Conservation (phyloP, 2,888 invertebrate species). For the Isotomurus palustris region DNA sequence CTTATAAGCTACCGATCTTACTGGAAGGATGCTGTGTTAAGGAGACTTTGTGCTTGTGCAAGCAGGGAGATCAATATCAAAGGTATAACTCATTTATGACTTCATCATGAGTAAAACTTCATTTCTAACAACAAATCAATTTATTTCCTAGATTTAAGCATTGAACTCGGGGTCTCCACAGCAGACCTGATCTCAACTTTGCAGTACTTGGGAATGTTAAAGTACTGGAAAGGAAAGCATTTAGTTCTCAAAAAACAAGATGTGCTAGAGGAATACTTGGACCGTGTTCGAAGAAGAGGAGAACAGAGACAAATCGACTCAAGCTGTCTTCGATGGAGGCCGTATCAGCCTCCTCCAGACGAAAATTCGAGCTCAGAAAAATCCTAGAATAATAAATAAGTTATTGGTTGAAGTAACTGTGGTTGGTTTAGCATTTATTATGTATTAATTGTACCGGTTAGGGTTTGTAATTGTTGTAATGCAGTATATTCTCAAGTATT, state of each 20-base stretch:
- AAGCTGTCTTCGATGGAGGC: slow-evolving; percentile 81
- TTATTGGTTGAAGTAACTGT: not conserved
- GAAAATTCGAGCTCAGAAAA: slow-evolving; percentile 6
- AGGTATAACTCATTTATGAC: slow-evolving; percentile 58
- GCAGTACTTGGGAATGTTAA: slow-evolving; percentile 93
- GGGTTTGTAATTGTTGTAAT: no score
- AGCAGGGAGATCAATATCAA: slow-evolving; percentile 87
- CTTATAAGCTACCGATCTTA: slow-evolving; percentile 96
- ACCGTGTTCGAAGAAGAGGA: slow-evolving; percentile 70
- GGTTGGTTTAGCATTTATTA: not conserved
- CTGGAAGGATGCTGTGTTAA: slow-evolving; percentile 94
- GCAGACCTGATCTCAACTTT: slow-evolving; percentile 92
- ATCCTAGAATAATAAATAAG: not conserved
- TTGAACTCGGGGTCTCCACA: slow-evolving; percentile 42
- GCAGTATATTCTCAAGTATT: no score
- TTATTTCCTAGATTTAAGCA: slow-evolving; percentile 34
- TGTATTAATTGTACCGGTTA: no score
- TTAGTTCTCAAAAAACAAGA: slow-evolving; percentile 94
- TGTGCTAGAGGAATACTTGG: slow-evolving; percentile 85
- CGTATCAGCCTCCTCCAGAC: slow-evolving; percentile 51
- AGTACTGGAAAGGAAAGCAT: slow-evolving; percentile 99
- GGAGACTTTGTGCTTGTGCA: slow-evolving; percentile 81
- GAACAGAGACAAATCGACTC: slow-evolving; percentile 84
- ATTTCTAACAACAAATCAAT: slow-evolving; percentile 1
- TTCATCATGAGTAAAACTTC: not conserved